Evolutionary conservation across 2,888 invertebrate species (phyloP), one percentile per base, ranked within the genome.

Genomic region (Orchestes rusci): DNA sequence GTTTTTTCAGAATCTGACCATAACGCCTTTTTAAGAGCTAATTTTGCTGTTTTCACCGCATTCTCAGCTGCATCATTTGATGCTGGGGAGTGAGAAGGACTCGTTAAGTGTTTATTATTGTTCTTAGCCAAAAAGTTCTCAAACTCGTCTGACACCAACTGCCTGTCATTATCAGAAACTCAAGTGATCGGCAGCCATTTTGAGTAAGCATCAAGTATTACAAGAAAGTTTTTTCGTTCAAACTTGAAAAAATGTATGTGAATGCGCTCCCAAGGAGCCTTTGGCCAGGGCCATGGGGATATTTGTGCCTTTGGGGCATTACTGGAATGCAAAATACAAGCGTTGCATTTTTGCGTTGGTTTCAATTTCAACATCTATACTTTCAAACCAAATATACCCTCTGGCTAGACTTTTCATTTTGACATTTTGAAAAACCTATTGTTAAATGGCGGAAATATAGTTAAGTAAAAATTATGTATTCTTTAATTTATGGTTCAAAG

Each of bases 191-290:
- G 23, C 4, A 48, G 16, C 45, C 48, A 48, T 33, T 48, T 48
- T 17, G 47, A 39, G n/a, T 28, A 40, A 3, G 50, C 40, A 33
- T 50, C 50, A 8, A 46, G 27, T 4, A 50, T 8, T 10, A 50
- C 30, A 23, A 50, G 39, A 42, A 43, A 39, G 23, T 36, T 27
- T 34, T 30, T 42, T n/a, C 33, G 18, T n/a, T 27, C 10, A 13
- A 42, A 37, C 23, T 66, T 68, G 7, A 66, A 65, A 55, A 63
- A 68, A 52, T 70, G 70, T 7, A 66, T 51, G 53, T 70, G 69
- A 3, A 69, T 45, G n/a, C 69, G 51, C 45, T 64, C 54, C 63
- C 63, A 65, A 13, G 60, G 56, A 23, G 51, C 44, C 2, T 43
- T 50, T 10, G 65, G 48, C 43, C 48, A 55, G 17, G 43, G 51